Evolutionary conservation across 2,888 invertebrate species (phyloP).

Genomic region (Nebria salina): DNA sequence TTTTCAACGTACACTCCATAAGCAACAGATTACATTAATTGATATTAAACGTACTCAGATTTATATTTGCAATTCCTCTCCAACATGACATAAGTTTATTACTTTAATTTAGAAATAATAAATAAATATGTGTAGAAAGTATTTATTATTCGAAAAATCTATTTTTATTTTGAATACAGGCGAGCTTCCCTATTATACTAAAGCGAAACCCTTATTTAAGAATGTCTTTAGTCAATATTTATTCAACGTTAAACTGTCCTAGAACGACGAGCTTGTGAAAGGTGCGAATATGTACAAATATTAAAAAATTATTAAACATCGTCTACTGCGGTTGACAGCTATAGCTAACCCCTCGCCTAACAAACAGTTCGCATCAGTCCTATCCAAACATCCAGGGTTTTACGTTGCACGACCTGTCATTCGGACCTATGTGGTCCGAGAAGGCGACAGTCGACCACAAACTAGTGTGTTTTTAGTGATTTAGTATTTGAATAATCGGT

Average conservation of each 20-base stretch:
- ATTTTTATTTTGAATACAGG: not conserved
- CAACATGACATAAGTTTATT: no score
- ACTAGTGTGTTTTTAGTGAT: not conserved
- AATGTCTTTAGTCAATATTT: not conserved
- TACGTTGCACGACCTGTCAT: not conserved
- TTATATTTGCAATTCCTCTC: no score
- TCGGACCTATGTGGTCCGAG: not conserved
- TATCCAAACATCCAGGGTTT: not conserved
- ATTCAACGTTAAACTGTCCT: not conserved
- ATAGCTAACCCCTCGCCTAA: not conserved
- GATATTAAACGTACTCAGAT: no score
- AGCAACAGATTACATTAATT: no score
- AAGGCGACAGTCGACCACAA: not conserved
- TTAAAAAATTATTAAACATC: slow-evolving; percentile 1
- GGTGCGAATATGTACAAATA: not conserved
- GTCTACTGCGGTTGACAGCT: not conserved
- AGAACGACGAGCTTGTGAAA: not conserved
- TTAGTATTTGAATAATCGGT: not conserved
- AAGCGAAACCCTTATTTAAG: not conserved
- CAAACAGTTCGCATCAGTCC: not conserved
- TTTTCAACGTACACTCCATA: no score
- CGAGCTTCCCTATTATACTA: not conserved
- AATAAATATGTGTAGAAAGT: no score
- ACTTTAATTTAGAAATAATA: no score
- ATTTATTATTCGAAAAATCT: no score